These are phyloP conservation scores for Abrostola triplasia DNA, from an alignment of 2,888 invertebrate species.

Conservation along the genomic window DNA sequence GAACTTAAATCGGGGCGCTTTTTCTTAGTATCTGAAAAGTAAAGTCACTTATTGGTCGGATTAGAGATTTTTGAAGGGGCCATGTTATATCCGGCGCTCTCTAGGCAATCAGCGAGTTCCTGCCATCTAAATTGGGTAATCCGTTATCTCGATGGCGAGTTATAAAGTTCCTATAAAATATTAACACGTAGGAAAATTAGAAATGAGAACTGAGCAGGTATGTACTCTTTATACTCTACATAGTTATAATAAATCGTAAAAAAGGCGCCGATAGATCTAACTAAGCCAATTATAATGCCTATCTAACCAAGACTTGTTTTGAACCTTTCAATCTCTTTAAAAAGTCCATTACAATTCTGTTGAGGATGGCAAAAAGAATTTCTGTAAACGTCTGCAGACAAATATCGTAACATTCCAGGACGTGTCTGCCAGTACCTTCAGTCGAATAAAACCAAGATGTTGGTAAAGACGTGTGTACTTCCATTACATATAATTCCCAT, in stretches of 20 bases:
- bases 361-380: too few relatives aligned
- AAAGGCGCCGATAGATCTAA: too few relatives aligned
- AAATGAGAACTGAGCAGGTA: too few relatives aligned
- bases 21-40: background rate
- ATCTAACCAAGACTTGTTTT: too few relatives aligned
- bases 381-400: too few relatives aligned
- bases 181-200: too few relatives aligned
- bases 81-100: background rate
- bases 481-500: slow-evolving; percentile 50
- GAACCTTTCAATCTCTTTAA: too few relatives aligned
- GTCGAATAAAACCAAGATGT: slow-evolving; percentile 30
- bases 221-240: too few relatives aligned
- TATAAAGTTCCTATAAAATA: too few relatives aligned
- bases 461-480: slow-evolving; percentile 39
- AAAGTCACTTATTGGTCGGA: background rate
- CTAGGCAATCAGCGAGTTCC: background rate
- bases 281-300: too few relatives aligned
- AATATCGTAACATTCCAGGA: background rate
- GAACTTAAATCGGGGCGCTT: background rate
- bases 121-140: background rate
- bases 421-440: slow-evolving; percentile 1
- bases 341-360: too few relatives aligned
- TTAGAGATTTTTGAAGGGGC: background rate
- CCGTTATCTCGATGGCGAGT: background rate
- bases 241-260: too few relatives aligned